Evolutionary conservation across 30 jellyfish, hydroid and myxozoan species (phyloP), one percentile per base, ranked within the genome.

Genomic region (Aurelia sp.): DNA sequence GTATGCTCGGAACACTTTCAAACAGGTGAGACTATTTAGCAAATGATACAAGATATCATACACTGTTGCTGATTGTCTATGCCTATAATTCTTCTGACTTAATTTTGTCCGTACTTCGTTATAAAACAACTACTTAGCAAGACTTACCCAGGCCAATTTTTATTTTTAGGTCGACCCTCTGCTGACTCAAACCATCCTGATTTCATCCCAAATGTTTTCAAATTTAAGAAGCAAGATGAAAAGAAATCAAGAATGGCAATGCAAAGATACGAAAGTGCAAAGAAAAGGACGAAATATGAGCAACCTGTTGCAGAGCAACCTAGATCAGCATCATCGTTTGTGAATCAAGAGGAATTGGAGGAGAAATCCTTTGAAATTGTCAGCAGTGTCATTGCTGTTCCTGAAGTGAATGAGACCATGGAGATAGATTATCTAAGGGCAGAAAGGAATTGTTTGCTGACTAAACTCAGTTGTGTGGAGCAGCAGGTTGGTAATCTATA

Each of bases 141-240:
- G n/a, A n/a, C n/a, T n/a, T n/a, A n/a, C n/a, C n/a, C n/a, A n/a
- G n/a, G n/a, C n/a, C n/a, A n/a, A n/a, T n/a, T n/a, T n/a, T n/a
- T n/a, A n/a, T n/a, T 4, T 24, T 52, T 50, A 75, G 86, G 86
- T 40, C 86, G 86, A 4, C 86, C 86, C 1, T 75, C 86, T 5
- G 61, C 4, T 5, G 86, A 75, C 35, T 74, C 86, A 17, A 50
- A 4, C 6, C 86, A 75, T 75, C 74, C 73, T 2, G 86, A 75
- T 75, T 75, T 15, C 63, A 5, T 57, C 4, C 86, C 86, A 75
- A 51, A 51, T 27, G 74, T 75, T 20, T 75, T 27, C 2, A 27
- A 27, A 2, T 72, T 72, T 55, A 72, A 72, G 50, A 40, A 53
- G 48, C 2, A 0, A 18, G 84, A 72, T 40, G 84, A 72, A 40